These are phyloP conservation scores for Ophonus ardosiacus DNA, from an alignment of 2,888 invertebrate species.

Conservation along the genomic window DNA sequence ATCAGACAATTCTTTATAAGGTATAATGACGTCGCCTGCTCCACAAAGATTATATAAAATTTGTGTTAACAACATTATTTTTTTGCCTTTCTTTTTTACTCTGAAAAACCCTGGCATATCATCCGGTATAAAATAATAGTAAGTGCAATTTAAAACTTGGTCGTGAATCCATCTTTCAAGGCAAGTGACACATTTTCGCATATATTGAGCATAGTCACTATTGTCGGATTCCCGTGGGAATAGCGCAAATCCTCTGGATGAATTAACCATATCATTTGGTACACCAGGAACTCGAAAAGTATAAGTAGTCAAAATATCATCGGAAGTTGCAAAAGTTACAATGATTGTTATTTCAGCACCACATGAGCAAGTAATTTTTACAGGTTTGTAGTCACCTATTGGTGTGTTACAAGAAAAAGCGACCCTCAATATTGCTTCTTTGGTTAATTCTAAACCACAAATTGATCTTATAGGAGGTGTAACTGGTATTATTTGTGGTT, in stretches of 20 bases:
- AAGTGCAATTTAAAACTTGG: constrained; percentile 27
- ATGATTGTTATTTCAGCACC: constrained; percentile 63
- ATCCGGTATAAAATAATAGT: constrained; percentile 33
- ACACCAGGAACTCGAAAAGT: constrained; percentile 65
- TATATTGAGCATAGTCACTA: constrained; percentile 8
- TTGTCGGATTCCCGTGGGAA: constrained; percentile 11
- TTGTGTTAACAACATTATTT: neutral
- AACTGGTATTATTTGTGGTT: neutral
- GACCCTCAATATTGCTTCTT: neutral
- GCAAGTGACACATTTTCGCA: neutral
- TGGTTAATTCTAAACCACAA: neutral
- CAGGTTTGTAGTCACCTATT: neutral
- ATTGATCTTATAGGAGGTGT: neutral
- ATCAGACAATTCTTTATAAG: constrained; percentile 2
- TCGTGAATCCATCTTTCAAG: constrained; percentile 48
- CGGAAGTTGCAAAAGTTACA: constrained; percentile 71
- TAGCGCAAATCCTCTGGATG: neutral
- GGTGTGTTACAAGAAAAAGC: neutral
- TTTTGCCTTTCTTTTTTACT: neutral
- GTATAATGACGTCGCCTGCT: neutral
- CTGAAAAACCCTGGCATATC: neutral
- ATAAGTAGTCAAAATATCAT: constrained; percentile 72
- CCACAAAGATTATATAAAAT: neutral
- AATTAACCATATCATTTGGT: neutral
- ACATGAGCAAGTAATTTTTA: constrained; percentile 68